Conservation (phyloP, 1,140 invertebrate species). For the Platyscapa corneri region DNA sequence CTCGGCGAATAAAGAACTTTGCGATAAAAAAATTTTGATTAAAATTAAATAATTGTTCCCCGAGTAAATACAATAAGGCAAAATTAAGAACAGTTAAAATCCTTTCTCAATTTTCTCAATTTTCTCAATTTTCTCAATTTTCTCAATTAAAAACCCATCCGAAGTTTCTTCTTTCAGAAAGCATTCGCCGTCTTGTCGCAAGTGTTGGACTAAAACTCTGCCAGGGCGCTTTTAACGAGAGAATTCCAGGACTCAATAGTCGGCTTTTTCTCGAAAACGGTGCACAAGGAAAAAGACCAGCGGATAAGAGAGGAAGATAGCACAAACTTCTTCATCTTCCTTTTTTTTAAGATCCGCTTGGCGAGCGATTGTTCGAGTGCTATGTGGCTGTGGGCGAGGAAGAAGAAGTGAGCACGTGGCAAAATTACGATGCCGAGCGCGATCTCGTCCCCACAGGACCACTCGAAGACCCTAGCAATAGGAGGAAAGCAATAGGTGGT, state of each 20-base stretch:
- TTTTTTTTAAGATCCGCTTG: constrained; percentile 52
- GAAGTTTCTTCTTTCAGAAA: not conserved
- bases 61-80: not conserved
- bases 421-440: constrained; percentile 50
- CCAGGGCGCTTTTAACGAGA: constrained; percentile 18
- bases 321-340: constrained; percentile 36
- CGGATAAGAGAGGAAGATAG: constrained; percentile 29
- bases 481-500: constrained; percentile 10
- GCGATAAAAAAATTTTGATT: too few species aligned
- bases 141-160: constrained; percentile 36
- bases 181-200: not conserved
- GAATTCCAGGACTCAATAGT: constrained; percentile 25
- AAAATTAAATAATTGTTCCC: not conserved
- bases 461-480: constrained; percentile 21
- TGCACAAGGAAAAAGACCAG: not conserved
- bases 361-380: constrained; percentile 51
- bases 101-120: constrained; percentile 32
- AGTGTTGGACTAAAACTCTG: constrained; percentile 1
- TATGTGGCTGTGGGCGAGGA: not conserved
- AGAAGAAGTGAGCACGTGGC: constrained; percentile 21
- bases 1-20: too few species aligned
- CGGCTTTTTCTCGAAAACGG: constrained; percentile 19
- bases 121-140: constrained; percentile 27
- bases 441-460: constrained; percentile 47
- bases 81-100: constrained; percentile 5